Evolutionary conservation across 1,140 invertebrate species (phyloP), one percentile per base, ranked within the genome.

Genomic region (Brachionus rotundiformis): DNA sequence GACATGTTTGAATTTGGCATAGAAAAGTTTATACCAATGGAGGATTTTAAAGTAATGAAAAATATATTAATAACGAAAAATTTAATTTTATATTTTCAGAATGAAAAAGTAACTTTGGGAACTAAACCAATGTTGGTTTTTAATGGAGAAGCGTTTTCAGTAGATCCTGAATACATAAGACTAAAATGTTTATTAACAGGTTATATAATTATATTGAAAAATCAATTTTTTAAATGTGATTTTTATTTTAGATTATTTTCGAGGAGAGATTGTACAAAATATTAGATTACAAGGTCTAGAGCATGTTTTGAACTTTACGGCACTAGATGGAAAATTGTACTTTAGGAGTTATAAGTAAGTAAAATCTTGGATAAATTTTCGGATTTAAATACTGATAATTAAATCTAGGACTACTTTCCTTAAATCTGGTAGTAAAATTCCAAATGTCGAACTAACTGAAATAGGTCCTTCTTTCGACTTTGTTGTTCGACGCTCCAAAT

Each of bases 1-100:
- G 97, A 99, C 86, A 98, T 99, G 94, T 91, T 96, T 84, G 97
- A 99, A 90, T 90, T 99, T 82, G 94, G 94, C 23, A 90, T 98
- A 16, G 92, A 94, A 82, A 91, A 93, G 59, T 97, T 92, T 85
- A 92, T 92, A 88, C 88, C 91, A 8, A 89, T 97, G 85, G 87
- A 90, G 59, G 92, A 94, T 36, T 95, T 96, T 84, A 92, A 93
- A 85, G 90, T 90, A 84, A 83, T 16, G 11, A 65, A 29, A 27
- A n/a, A 11, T 33, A 27, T 13, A 1, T 65, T 27, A 23, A 27
- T 27, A 10, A 27, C 6, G 29, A 27, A 33, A 0, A 59, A 44
- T 25, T 25, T 47, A 80, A n/a, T n/a, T n/a, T n/a, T n/a, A n/a
- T n/a, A n/a, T n/a, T 83, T 86, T 83, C 81, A 90, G 88, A 91